Evolutionary conservation across 2,888 invertebrate species (phyloP), one percentile per base, ranked within the genome.

Genomic region (Hydrotaea diabolus): DNA sequence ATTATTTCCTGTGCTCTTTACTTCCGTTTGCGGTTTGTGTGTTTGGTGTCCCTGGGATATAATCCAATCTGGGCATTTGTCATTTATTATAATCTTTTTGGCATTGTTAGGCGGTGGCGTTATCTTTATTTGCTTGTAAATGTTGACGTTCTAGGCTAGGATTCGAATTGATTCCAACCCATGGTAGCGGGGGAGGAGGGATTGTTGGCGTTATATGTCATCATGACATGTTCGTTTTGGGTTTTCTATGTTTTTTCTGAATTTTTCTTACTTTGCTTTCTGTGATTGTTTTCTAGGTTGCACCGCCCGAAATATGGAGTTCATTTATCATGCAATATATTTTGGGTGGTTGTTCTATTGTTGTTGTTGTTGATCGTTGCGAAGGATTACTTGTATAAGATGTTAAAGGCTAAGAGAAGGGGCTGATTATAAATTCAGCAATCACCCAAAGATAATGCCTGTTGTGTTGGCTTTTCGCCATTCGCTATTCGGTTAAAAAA

Each of bases 101-200:
- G 59, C 49, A 36, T 49, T 72, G 57, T 57, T 57, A 15, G 13
- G 36, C 13, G 5, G 55, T 36, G n/a, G 69, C 26, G 49, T 71
- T 78, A 69, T 82, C 59, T 69, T 55, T 71, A 69, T 15, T 69
- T 69, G 49, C 57, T 78, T 78, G 62, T 73, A 57, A 57, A 62
- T 15, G n/a, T 31, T n/a, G 31, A 17, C 7, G 4, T 23, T 26
- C 59, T 26, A 62, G 31, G 31, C 23, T 62, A 15, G 31, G 31
- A 15, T 49, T 49, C 49, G 49, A 62, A 62, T 62, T 62, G 62
- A 62, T 15, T 49, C 49, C 3, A 2, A 7, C 9, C 43, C 31
- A 31, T 39, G 49, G n/a, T n/a, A n/a, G n/a, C n/a, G n/a, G n/a
- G n/a, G n/a, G n/a, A n/a, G n/a, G n/a, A n/a, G n/a, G 62, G 31